These are phyloP conservation scores for Scleropages formosus DNA, from an alignment of 2,797 vertebrate genomes.

Conservation along the genomic window DNA sequence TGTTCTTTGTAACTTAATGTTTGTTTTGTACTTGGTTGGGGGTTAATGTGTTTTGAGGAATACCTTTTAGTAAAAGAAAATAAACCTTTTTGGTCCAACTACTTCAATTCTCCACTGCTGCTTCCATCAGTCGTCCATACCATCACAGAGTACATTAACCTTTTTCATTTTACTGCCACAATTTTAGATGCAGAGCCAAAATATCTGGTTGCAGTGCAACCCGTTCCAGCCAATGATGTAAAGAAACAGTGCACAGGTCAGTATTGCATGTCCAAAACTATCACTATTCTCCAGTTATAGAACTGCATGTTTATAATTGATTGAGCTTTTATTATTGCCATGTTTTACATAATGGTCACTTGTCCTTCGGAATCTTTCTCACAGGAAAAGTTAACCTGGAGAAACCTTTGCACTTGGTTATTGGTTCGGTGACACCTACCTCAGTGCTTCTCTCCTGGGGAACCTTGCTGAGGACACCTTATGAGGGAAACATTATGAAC, in stretches of 20 bases:
- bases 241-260: conserved; percentile 74
- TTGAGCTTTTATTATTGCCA: too few species aligned
- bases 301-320: too few species aligned
- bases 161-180: conserved; percentile 31
- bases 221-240: conserved; percentile 69
- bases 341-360: neutral
- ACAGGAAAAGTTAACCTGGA: conserved; percentile 81
- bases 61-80: too few species aligned
- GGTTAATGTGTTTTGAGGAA: too few species aligned
- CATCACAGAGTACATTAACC: too few species aligned
- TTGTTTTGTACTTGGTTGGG: too few species aligned
- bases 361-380: conserved; percentile 1
- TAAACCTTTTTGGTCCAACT: too few species aligned
- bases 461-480: conserved; percentile 79
- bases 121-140: too few species aligned
- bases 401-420: conserved; percentile 85
- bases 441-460: conserved; percentile 92
- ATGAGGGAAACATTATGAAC: conserved; percentile 79
- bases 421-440: conserved; percentile 82
- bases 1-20: too few species aligned
- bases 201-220: conserved; percentile 86
- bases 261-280: neutral
- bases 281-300: neutral
- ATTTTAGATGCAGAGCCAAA: conserved; percentile 87
- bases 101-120: too few species aligned